Evolutionary conservation across 2,113 vertebrate genomes (phyloP).

Genomic region (Thalassarche chlororhynchos): DNA sequence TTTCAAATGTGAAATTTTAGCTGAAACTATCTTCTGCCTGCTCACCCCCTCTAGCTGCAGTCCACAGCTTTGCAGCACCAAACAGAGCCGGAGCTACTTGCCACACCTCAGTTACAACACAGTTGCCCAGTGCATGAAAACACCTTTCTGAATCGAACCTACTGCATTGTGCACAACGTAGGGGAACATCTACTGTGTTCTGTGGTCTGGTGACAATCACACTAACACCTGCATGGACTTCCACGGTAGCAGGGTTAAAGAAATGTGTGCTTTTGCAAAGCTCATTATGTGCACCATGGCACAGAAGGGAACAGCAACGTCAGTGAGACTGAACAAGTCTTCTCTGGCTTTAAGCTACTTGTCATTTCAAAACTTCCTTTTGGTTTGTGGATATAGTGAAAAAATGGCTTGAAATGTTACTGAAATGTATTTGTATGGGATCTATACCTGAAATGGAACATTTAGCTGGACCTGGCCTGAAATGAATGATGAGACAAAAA

Average conservation of each 20-base stretch:
- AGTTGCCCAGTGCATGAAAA: neutral
- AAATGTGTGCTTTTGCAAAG: neutral
- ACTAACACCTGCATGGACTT: neutral
- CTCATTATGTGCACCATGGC: neutral
- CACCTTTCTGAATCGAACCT: neutral
- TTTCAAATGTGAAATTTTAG: neutral
- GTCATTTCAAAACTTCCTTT: neutral
- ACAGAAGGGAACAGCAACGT: neutral
- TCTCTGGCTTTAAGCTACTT: neutral
- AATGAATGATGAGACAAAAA: neutral
- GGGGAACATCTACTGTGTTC: neutral
- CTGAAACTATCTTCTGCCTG: conserved; percentile 31
- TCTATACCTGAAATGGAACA: neutral
- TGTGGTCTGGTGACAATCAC: neutral
- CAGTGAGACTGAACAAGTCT: neutral
- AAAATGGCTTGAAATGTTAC: neutral
- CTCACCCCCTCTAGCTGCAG: conserved; percentile 63
- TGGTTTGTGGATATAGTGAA: neutral
- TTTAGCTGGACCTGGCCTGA: neutral
- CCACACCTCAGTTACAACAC: neutral
- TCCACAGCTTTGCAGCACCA: conserved; percentile 14
- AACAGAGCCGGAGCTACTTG: neutral
- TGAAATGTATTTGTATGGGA: neutral
- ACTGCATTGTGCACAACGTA: accelerated
- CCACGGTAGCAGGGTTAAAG: neutral